phyloP scores from a whole-genome alignment of 2,797 vertebrate species.

The Zenarchopterus dispar region DNA sequence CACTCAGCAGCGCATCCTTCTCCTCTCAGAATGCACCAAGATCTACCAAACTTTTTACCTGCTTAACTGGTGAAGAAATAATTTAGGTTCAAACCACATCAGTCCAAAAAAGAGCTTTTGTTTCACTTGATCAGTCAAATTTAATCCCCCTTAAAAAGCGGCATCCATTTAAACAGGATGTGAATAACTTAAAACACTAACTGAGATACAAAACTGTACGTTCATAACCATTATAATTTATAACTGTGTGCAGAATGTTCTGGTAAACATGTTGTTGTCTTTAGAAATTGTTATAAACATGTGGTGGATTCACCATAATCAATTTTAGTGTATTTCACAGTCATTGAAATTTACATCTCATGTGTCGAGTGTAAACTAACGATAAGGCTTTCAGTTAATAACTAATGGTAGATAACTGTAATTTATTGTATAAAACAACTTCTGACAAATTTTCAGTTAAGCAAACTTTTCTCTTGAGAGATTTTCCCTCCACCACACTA shows the following conservation, averaged over 20 bases:
- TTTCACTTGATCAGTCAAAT: no score
- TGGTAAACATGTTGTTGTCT: no score
- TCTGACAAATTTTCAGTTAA: no score
- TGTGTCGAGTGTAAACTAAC: not conserved
- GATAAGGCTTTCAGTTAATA: not conserved
- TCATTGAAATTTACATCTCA: not conserved
- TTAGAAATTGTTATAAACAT: no score
- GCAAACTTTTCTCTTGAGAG: no score
- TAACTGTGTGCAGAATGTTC: no score
- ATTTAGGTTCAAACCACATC: not conserved
- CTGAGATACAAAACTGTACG: no score
- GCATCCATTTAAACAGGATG: no score
- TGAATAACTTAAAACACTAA: no score
- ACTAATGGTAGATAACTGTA: not conserved
- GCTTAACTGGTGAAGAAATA: not conserved
- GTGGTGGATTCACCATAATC: not conserved
- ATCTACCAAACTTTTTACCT: not conserved
- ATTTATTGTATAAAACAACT: not conserved
- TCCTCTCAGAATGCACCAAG: not conserved
- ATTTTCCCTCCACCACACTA: not conserved
- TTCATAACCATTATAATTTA: no score
- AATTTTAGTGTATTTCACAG: not conserved
- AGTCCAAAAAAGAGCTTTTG: not conserved
- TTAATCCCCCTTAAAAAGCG: no score
- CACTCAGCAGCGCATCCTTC: no score